Evolutionary conservation across 2,888 invertebrate species (phyloP), one percentile per base, ranked within the genome.

Genomic region (Rugalucina vietnamica): DNA sequence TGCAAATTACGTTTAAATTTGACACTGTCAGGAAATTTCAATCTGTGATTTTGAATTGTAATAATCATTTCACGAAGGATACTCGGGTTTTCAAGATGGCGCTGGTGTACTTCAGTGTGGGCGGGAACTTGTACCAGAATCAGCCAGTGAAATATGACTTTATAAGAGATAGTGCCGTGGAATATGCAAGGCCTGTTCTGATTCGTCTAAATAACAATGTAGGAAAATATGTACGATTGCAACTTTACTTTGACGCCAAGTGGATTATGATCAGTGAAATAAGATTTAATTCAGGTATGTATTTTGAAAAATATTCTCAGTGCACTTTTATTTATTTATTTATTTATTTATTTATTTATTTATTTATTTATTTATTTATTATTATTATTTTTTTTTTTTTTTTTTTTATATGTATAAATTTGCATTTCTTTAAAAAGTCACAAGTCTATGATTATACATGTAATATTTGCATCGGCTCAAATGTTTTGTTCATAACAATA

Each of bases 191-290:
- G 24, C 97, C 98, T 95, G 96, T 98, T 72, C 96, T 97, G 93
- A 97, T 98, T 91, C 97, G 97, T 90, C 96, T 98, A 49, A 97
- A 97, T 93, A 97, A 97, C 93, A 96, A 97, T 71, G 96, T 98
- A 74, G 98, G 97, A 36, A 96, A 96, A 92, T 98, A 97, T 96
- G 97, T 98, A 83, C 97, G 93, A 95, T 97, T 90, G 96, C 88
- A 97, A 91, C 96, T 98, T 75, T 96, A 96, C 89, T 98, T 98
- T 94, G 97, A 97, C 2, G 96, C 97, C 27, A 96, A 97, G 78
- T 98, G 98, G 98, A 97, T 98, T 90, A 97, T 98, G 95, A 96
- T 98, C 93, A 98, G 98, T 95, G 98, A 98, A 95, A 96, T 98
- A 88, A 96, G 97, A 80, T 98, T 98, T 95, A 97, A 97, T 91